A percentile compares a stretch with the other conserved stretches of the same genome.
These are phyloP conservation scores for Fringilla coelebs DNA, from an alignment of 2,797 vertebrate species.

Conservation along the genomic window DNA sequence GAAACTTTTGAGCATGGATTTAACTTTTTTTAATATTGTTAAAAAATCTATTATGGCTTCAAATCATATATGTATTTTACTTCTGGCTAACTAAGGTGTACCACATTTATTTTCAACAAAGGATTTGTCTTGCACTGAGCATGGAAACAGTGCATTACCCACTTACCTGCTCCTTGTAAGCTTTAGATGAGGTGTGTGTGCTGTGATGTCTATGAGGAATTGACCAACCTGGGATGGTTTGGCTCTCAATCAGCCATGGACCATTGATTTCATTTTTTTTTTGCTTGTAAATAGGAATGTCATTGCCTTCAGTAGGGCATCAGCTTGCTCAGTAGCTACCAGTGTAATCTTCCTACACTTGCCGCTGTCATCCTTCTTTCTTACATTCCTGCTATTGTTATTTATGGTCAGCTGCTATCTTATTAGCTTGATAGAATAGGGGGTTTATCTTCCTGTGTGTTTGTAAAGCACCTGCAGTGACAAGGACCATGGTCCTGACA, in stretches of 20 bases:
- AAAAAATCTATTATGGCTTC: neutral
- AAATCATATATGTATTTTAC: neutral
- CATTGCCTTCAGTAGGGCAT: neutral
- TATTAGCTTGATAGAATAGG: neutral
- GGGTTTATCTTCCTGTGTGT: neutral
- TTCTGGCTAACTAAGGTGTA: neutral
- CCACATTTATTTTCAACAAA: neutral
- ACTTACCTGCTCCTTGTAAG: neutral
- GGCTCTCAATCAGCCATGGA: neutral
- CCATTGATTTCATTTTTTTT: neutral
- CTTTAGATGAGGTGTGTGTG: neutral
- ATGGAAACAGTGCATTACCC: neutral
- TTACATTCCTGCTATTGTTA: neutral
- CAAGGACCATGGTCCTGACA: neutral
- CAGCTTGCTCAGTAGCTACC: neutral
- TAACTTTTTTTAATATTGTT: neutral
- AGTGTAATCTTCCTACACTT: neutral
- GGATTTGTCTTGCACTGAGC: neutral
- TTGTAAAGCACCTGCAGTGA: neutral
- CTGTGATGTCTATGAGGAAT: neutral
- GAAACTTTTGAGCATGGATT: neutral
- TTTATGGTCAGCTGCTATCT: conserved; percentile 8
- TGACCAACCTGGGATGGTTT: neutral
- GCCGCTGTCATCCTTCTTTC: conserved; percentile 3
- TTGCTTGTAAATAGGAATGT: neutral